Base-by-base conservation (phyloP, 2,113 vertebrate species). In the Tachysurus fulvidraco region DNA sequence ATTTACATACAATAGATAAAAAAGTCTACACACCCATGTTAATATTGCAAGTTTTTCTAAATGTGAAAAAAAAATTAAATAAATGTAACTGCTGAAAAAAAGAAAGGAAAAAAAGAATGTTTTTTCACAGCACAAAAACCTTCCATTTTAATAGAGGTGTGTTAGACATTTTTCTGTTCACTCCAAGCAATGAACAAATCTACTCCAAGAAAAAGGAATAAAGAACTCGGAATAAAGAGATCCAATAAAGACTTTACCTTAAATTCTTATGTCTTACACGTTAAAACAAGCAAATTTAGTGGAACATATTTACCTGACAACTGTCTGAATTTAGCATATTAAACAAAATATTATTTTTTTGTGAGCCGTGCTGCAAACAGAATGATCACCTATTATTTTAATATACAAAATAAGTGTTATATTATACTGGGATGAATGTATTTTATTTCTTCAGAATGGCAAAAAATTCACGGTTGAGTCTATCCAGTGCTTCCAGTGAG, bases 381-480 rank as follows among this genome's bases (percentile, higher is more conserved):
- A n/a, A 80, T 3, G 25, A 76, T 23, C 36, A 50, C 44, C 54
- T 77, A 54, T 74, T 50, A 50, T 78, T 78, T 25, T 54, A 55
- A 52, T 28, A 30, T 78, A 1, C 4, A 28, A 17, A 19, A 54
- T 28, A 54, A 54, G 16, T 50, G 3, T 55, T 30, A 76, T 74
- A 46, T 74, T 12, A 12, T 25, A 60, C 46, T 57, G n/a, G 36
- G 23, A 21, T 82, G 19, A 28, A 21, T 81, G 5, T 62, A 11
- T 69, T 73, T 64, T 13, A 28, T 23, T 87, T 13, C 30, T 81
- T 17, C 91, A 99, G 98, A 93, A 99, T 99, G 98, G 98, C 98
- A 5, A 99, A 96, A 92, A 99, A 99, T 93, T 99, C 98, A 0
- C 95, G 96, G n/a, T 94, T 95, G 60, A 99, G 98, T 92, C 94